A percentile compares a stretch with the other conserved stretches of the same genome.
phyloP scores from a whole-genome alignment of 2,888 invertebrate genomes.

The Drosophila neonasuta region DNA sequence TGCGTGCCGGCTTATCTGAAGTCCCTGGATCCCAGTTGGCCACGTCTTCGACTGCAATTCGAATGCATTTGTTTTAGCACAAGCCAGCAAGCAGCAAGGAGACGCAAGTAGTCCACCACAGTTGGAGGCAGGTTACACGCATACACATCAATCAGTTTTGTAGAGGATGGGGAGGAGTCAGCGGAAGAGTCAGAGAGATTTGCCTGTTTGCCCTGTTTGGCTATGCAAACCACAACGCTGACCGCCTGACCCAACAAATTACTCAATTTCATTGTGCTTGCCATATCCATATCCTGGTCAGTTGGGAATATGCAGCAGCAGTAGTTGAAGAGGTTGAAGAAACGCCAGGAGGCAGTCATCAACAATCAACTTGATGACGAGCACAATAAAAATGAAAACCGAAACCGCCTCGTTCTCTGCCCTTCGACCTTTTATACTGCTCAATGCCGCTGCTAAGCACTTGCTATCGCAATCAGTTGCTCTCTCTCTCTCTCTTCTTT shows the following conservation, averaged over 20 bases:
- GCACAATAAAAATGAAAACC: constrained; percentile 77
- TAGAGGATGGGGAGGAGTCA: constrained; percentile 26
- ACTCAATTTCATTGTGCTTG: constrained; percentile 75
- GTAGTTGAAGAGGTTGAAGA: constrained; percentile 5
- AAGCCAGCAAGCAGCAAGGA: constrained; percentile 4
- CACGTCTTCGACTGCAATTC: constrained; percentile 64
- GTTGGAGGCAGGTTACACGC: constrained; percentile 57
- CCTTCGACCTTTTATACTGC: not conserved
- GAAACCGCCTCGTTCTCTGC: constrained; percentile 48
- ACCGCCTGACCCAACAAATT: constrained; percentile 77
- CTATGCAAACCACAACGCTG: constrained; percentile 75
- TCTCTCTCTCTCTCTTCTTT: constrained; percentile 29
- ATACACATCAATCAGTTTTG: constrained; percentile 67
- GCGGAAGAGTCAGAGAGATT: constrained; percentile 6
- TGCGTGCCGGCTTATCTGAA: constrained; percentile 71
- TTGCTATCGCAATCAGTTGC: constrained; percentile 43
- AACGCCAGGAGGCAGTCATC: constrained; percentile 70
- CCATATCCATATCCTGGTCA: constrained; percentile 48
- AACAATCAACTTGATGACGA: constrained; percentile 77
- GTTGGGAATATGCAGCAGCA: constrained; percentile 26
- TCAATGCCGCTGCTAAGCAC: constrained; percentile 37
- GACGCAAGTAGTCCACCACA: not conserved
- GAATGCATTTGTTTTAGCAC: constrained; percentile 67
- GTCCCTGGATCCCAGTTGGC: constrained; percentile 53
- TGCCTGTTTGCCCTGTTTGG: constrained; percentile 63